A percentile compares a stretch with the other conserved stretches of the same genome.
Conservation (phyloP, 1,140 invertebrate species). For the Coenobita brevimanus region DNA sequence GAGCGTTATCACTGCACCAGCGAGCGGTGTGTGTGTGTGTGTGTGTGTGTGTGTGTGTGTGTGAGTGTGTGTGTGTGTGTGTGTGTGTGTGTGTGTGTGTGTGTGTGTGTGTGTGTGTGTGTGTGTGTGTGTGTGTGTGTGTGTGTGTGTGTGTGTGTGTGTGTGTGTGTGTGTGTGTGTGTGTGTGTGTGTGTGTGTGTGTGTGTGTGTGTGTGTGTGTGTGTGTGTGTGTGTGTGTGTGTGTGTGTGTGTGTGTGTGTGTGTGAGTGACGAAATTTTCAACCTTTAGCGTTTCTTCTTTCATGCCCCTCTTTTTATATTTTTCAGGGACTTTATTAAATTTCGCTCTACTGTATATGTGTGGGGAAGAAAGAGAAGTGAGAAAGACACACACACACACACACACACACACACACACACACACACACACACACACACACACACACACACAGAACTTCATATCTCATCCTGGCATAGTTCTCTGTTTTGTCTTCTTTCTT, state of each 20-base stretch:
- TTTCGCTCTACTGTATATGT: background rate
- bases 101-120: background rate
- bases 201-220: conserved; percentile 11
- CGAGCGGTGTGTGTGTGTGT: too few species aligned
- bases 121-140: background rate
- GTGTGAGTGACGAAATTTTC: conserved; percentile 20
- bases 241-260: conserved; percentile 50
- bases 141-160: background rate
- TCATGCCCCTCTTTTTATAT: background rate
- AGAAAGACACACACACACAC: too few species aligned
- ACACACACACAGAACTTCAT: background rate
- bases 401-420: background rate
- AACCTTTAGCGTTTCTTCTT: background rate
- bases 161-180: background rate
- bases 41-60: background rate
- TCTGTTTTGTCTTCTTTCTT: background rate
- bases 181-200: too few species aligned
- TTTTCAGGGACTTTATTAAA: too few species aligned
- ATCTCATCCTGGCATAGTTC: background rate
- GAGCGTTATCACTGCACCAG: too few species aligned
- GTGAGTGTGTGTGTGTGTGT: background rate
- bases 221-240: conserved; percentile 45
- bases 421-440: background rate
- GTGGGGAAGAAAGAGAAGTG: too few species aligned
- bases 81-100: background rate